phyloP scores from a whole-genome alignment of 2,888 invertebrate species.

The Pollenia angustigena region DNA sequence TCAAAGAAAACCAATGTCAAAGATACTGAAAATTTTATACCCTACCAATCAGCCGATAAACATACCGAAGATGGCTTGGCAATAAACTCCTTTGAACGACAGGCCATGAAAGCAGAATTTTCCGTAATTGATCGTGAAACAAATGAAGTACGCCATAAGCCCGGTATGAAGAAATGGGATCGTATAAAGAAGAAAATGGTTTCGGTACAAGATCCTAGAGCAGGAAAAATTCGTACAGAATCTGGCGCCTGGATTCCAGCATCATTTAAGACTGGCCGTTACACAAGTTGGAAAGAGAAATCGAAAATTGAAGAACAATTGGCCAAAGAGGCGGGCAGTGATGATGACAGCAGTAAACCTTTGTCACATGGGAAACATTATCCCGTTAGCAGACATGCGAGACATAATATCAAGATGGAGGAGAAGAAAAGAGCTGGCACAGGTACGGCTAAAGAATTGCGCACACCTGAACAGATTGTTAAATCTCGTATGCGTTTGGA shows the following conservation, averaged over 20 bases:
- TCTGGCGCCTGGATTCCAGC: constrained; percentile 97
- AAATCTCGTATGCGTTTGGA: constrained; percentile 87
- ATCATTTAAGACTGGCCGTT: constrained; percentile 95
- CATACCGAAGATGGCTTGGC: constrained; percentile 90
- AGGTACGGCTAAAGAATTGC: constrained; percentile 87
- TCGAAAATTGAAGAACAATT: constrained; percentile 85
- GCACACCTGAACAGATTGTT: constrained; percentile 90
- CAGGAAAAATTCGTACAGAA: constrained; percentile 95
- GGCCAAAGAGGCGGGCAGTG: constrained; percentile 80
- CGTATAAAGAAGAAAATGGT: constrained; percentile 98
- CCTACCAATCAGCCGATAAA: constrained; percentile 93
- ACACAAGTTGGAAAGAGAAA: constrained; percentile 93
- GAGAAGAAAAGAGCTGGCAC: constrained; percentile 85
- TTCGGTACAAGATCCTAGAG: constrained; percentile 85
- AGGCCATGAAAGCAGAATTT: constrained; percentile 91
- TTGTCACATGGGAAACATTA: constrained; percentile 80
- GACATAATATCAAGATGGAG: constrained; percentile 90
- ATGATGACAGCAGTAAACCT: constrained; percentile 79
- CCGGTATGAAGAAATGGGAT: constrained; percentile 93
- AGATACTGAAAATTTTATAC: constrained; percentile 94
- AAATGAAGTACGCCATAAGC: constrained; percentile 87
- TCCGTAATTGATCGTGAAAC: constrained; percentile 93
- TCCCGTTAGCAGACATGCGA: constrained; percentile 89
- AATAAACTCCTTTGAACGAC: constrained; percentile 91
- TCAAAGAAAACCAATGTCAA: constrained; percentile 84